A percentile compares a stretch with the other conserved stretches of the same genome.
These are phyloP conservation scores for Myripristis jacobus DNA, from an alignment of 2,797 vertebrate genomes.

Conservation along the genomic window DNA sequence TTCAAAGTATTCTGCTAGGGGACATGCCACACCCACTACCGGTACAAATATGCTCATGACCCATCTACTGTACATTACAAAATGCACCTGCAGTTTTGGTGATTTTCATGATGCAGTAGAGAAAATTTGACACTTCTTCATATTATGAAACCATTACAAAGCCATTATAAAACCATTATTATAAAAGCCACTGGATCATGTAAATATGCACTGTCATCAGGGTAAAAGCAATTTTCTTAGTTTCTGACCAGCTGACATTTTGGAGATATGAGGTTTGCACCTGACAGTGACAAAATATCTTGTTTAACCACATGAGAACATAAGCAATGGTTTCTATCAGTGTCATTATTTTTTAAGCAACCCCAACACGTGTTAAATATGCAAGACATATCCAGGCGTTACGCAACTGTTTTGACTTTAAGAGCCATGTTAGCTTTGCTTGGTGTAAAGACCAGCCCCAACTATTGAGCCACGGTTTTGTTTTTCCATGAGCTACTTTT, in stretches of 20 bases:
- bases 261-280: too few relatives aligned
- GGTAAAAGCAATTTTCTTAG: too few relatives aligned
- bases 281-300: too few relatives aligned
- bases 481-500: constrained; percentile 9
- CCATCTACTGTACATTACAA: background rate
- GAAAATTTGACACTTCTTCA: too few relatives aligned
- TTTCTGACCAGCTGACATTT: too few relatives aligned
- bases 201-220: too few relatives aligned
- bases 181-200: too few relatives aligned
- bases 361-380: background rate
- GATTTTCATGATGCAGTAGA: too few relatives aligned
- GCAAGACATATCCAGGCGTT: background rate
- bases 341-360: background rate
- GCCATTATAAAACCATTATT: too few relatives aligned
- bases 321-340: background rate
- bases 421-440: background rate
- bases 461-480: constrained; percentile 8
- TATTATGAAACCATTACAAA: too few relatives aligned
- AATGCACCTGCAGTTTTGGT: background rate
- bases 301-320: background rate
- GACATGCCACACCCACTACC: constrained; percentile 1
- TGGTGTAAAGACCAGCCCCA: background rate
- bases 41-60: constrained; percentile 40
- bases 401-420: background rate
- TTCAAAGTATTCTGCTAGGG: constrained; percentile 8